Percentiles rank a stretch among this genome's conserved stretches.
Conservation (phyloP, 1,140 invertebrate species). For the Choristoneura fumiferana region DNA sequence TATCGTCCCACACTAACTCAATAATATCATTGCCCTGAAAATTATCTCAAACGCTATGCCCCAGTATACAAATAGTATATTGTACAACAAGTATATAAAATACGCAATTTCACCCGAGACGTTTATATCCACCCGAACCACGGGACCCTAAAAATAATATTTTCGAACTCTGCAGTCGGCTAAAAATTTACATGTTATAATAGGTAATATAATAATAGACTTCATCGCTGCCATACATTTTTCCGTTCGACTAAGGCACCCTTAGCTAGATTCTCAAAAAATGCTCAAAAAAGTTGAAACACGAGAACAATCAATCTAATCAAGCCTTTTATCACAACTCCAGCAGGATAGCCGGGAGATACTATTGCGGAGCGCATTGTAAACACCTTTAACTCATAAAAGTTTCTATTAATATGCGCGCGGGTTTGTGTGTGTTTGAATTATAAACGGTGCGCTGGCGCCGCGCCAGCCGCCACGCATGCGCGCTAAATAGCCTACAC, state of each 20-base stretch:
- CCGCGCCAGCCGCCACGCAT: constrained; percentile 54
- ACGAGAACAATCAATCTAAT: neutral
- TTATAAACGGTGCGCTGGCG: constrained; percentile 64
- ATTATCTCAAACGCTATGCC: neutral
- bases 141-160: too few species aligned
- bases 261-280: too few species aligned
- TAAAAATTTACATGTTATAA: too few species aligned
- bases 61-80: neutral
- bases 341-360: constrained; percentile 1
- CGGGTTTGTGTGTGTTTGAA: constrained; percentile 66
- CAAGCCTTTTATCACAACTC: neutral
- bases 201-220: too few species aligned
- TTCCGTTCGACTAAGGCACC: too few species aligned
- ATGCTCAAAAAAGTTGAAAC: too few species aligned
- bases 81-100: neutral
- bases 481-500: constrained; percentile 57
- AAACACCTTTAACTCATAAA: constrained; percentile 70
- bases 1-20: too few species aligned
- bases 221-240: too few species aligned
- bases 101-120: too few species aligned
- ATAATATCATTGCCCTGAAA: neutral
- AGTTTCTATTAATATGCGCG: constrained; percentile 63
- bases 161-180: too few species aligned
- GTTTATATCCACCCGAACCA: too few species aligned
- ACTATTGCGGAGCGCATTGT: constrained; percentile 35